Evolutionary conservation across 2,888 invertebrate species (phyloP).

Genomic region (Willowsia nigromaculata): DNA sequence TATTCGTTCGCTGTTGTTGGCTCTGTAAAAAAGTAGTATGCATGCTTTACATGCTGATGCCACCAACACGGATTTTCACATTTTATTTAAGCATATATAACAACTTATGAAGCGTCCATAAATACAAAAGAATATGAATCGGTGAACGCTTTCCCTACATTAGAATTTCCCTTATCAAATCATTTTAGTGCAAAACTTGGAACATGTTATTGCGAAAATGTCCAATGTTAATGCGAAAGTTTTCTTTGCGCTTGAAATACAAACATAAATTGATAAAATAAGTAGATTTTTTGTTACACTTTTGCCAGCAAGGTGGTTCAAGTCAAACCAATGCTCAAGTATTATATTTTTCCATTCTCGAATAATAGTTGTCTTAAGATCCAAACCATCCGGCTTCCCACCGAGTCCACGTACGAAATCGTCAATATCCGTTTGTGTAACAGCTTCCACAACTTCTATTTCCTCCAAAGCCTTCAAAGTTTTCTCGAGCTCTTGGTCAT

Average conservation of each 20-base stretch:
- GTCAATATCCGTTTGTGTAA: constrained; percentile 56
- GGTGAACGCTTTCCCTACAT: too few species aligned
- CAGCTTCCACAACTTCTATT: constrained; percentile 38
- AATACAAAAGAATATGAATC: too few species aligned
- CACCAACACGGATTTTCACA: background rate
- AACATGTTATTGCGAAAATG: too few species aligned
- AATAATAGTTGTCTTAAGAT: constrained; percentile 50
- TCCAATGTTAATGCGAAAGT: too few species aligned
- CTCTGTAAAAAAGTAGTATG: constrained; percentile 5
- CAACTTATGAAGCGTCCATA: too few species aligned
- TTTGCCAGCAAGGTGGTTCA: background rate
- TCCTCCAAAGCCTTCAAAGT: constrained; percentile 38
- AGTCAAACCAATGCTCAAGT: constrained; percentile 53
- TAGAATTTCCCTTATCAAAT: too few species aligned
- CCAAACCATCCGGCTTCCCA: constrained; percentile 59
- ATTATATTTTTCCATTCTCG: constrained; percentile 63
- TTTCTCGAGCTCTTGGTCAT: constrained; percentile 55
- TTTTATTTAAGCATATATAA: background rate
- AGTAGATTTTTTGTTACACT: too few species aligned
- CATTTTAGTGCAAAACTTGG: too few species aligned
- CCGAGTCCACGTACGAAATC: constrained; percentile 51
- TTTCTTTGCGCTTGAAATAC: too few species aligned
- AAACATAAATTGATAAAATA: too few species aligned
- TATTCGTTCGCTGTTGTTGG: background rate
- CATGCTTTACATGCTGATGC: background rate